Evolutionary conservation across 2,888 invertebrate species (phyloP), one percentile per base, ranked within the genome.

Genomic region (Formica aserva): DNA sequence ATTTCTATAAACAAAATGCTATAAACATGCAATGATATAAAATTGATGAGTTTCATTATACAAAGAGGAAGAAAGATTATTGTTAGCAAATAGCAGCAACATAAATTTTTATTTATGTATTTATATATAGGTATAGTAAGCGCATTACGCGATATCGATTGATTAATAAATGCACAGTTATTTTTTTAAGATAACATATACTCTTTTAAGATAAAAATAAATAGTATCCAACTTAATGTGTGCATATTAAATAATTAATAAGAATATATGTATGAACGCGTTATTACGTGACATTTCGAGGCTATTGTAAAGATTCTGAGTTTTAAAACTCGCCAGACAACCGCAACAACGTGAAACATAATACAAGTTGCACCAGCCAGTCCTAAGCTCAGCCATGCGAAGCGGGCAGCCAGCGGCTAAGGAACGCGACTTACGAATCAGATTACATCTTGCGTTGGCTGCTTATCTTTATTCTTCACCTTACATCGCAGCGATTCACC

Each of bases 281-380:
- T 78, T 85, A 83, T 89, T 83, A 85, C 81, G 82, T 82, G 87
- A 88, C 85, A 86, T 89, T 91, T 88, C 63, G 77, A 83, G 84
- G 82, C 84, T 88, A 88, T 88, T 89, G 88, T 90, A 88, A 85
- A 78, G 76, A 62, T 71, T 62, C 84, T 82, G 65, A 89, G 87
- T 85, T 87, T 83, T 85, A 76, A 84, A 90, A 92, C 91, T 92
- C 88, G 92, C 91, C 92, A 92, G 92, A 92, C 93, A 94, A 94
- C 94, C 94, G 92, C 94, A 94, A 92, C 91, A 91, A 93, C 93
- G 92, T 94, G 94, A 94, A 94, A 94, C 92, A 93, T 94, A 94
- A 94, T 94, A 93, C 94, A 94, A 93, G 94, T 93, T 94, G 94
- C 94, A 94, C 94, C 94, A 93, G 94, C 92, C 92, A 91, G 91